Percentiles rank a stretch among this genome's conserved stretches.
phyloP scores from a whole-genome alignment of 2,888 invertebrate species.

The Acleris emargana region DNA sequence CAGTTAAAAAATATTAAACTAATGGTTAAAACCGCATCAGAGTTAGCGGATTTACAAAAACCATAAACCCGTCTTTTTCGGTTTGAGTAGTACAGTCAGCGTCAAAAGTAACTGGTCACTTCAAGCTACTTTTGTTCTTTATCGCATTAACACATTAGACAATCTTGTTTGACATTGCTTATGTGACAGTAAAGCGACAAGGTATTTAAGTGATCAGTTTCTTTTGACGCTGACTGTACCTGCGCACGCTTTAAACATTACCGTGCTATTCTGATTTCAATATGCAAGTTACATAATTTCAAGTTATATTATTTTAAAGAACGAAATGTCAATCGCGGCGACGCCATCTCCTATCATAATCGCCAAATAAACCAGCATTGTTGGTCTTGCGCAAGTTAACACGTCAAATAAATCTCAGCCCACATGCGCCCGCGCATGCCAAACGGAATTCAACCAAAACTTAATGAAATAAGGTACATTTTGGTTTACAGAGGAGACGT shows the following conservation, averaged over 20 bases:
- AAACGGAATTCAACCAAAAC: background rate
- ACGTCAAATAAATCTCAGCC: conserved; percentile 17
- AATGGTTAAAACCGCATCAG: no score
- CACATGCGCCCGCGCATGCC: conserved; percentile 6
- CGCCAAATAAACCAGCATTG: conserved; percentile 26
- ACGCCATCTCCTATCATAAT: conserved; percentile 20
- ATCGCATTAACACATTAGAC: no score
- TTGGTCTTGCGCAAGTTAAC: conserved; percentile 24
- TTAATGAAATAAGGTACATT: background rate
- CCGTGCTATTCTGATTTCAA: background rate
- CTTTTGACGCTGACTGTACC: no score
- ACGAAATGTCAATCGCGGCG: conserved; percentile 24
- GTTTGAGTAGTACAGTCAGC: no score
- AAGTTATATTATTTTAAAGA: background rate
- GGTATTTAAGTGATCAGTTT: no score
- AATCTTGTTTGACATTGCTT: no score
- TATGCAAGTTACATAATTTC: background rate
- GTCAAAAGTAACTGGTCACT: no score
- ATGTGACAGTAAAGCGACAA: no score
- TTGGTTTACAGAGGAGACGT: background rate
- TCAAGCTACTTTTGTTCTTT: no score
- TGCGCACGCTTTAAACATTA: background rate
- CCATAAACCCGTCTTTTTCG: no score
- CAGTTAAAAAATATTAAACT: no score
- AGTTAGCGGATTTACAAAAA: no score